Evolutionary conservation across 2,113 vertebrate genomes (phyloP), one percentile per base, ranked within the genome.

Genomic region (Donacobius atricapilla): DNA sequence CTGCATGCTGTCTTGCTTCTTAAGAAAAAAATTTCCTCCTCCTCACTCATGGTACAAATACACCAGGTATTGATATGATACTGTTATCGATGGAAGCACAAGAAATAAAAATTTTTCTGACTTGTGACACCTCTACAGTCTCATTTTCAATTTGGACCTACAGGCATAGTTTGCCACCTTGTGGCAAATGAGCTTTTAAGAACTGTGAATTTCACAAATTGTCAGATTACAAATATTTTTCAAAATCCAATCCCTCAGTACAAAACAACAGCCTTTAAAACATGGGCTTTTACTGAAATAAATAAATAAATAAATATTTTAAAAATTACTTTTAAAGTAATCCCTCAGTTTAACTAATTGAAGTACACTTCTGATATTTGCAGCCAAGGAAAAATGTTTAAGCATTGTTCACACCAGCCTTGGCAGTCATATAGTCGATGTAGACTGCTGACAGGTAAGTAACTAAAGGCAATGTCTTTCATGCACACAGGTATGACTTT

Each of bases 161-260:
- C 94, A 95, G 92, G 79, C 71, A 20, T 90, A 98, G 97, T 89
- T 96, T 98, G 98, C 98, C 98, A 98, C 92, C 98, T 98, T 97
- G 98, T 98, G 98, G 98, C 22, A 82, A 92, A 69, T 5, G 6
- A 47, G 13, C 1, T 70, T 91, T 53, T 39, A 16, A 33, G 42
- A 86, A 27, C 27, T 21, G 6, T 20, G 18, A 39, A 16, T 44
- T 47, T 37, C 45, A 60, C 28, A 71, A 84, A 78, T 50, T 31
- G 22, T 56, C 10, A 27, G 25, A 40, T 19, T 54, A 15, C 9
- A 70, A 61, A n/a, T 1, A 23, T 66, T 81, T 89, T 66, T 45
- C 33, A 65, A 53, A 94, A 72, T 37, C 20, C 13, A 87, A 58
- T 25, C 8, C 33, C 11, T 6, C 0, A 2, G 9, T n/a, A 44